Percentiles rank a stretch among this genome's conserved stretches.
Conservation (phyloP, 2,888 invertebrate genomes). For the Molorchus minor region DNA sequence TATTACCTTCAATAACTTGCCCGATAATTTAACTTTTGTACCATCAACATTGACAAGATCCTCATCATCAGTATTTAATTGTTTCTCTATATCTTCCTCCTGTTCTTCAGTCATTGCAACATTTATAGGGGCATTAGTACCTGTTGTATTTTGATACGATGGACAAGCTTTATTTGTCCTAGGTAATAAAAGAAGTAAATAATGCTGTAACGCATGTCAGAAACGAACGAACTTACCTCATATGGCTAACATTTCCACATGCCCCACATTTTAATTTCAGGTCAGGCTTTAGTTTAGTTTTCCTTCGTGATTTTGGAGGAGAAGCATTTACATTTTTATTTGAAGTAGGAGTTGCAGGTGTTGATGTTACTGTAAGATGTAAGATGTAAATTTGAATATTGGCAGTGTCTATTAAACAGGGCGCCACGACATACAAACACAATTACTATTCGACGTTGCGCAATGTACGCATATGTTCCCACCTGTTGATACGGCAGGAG, state of each 20-base stretch:
- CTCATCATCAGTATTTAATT: constrained; percentile 81
- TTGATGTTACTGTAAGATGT: constrained; percentile 31
- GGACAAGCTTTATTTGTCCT: constrained; percentile 98
- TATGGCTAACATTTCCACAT: constrained; percentile 87
- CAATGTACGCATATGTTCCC: too few relatives aligned
- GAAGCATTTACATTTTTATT: constrained; percentile 63
- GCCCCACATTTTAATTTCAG: constrained; percentile 95
- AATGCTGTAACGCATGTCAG: background rate
- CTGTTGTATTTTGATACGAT: constrained; percentile 79
- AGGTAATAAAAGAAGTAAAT: constrained; percentile 20
- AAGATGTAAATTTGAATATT: background rate
- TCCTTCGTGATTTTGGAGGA: constrained; percentile 74
- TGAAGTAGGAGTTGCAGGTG: constrained; percentile 35
- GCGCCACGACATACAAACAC: too few relatives aligned
- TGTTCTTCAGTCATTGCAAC: constrained; percentile 83
- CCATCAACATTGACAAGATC: constrained; percentile 94
- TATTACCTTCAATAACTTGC: constrained; percentile 84
- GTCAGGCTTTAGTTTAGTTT: constrained; percentile 88
- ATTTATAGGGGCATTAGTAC: constrained; percentile 65
- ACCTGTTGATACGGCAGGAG: too few relatives aligned
- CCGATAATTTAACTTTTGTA: constrained; percentile 90
- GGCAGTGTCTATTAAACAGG: too few relatives aligned
- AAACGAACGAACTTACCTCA: constrained; percentile 62
- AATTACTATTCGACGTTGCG: too few relatives aligned
- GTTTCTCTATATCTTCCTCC: constrained; percentile 81